phyloP scores from a whole-genome alignment of 2,888 invertebrate genomes.

The Eledona agricola region DNA sequence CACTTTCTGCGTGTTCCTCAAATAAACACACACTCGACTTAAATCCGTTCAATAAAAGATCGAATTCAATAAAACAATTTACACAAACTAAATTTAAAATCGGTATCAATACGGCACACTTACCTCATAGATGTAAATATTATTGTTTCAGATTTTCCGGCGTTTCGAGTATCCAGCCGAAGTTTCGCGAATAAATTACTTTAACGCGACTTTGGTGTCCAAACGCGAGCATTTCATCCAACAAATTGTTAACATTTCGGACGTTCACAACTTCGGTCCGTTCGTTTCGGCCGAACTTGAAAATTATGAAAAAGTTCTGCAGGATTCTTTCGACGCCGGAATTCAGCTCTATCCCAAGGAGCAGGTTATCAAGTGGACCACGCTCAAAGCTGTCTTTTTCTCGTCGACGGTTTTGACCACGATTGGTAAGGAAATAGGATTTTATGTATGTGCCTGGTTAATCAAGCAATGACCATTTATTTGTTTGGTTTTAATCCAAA shows the following conservation, averaged over 20 bases:
- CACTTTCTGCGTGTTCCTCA: no score
- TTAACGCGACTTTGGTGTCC: slow-evolving; percentile 60
- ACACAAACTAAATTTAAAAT: slow-evolving; percentile 31
- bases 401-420: slow-evolving; percentile 91
- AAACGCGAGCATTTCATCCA: slow-evolving; percentile 70
- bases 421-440: slow-evolving; percentile 71
- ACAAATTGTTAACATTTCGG: slow-evolving; percentile 66
- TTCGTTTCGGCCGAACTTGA: slow-evolving; percentile 66
- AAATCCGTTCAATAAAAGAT: slow-evolving; percentile 5
- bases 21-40: no score
- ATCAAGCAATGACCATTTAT: slow-evolving; percentile 8
- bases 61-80: slow-evolving; percentile 27
- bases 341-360: slow-evolving; percentile 51
- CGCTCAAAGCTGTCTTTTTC: slow-evolving; percentile 86
- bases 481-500: slow-evolving; percentile 1
- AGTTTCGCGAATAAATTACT: slow-evolving; percentile 68
- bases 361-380: slow-evolving; percentile 75
- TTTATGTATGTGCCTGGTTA: not conserved
- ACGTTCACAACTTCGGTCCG: slow-evolving; percentile 64
- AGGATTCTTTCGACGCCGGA: slow-evolving; percentile 78
- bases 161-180: slow-evolving; percentile 82
- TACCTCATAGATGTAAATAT: slow-evolving; percentile 30
- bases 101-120: slow-evolving; percentile 23
- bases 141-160: slow-evolving; percentile 73
- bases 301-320: slow-evolving; percentile 70